Evolutionary conservation across 2,888 invertebrate genomes (phyloP).

Genomic region (Balanococcus diminutus): DNA sequence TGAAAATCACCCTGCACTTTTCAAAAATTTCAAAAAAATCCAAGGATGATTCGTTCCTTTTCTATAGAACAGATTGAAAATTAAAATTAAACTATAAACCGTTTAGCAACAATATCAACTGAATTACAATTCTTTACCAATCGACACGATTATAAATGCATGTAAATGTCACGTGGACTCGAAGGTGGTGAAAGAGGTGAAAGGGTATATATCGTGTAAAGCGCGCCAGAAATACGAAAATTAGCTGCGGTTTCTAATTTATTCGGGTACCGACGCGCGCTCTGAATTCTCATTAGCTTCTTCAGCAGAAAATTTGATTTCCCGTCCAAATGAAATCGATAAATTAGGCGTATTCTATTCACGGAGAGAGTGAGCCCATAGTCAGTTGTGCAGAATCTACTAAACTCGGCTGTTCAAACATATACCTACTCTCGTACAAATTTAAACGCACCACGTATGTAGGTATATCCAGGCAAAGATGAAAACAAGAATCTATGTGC

Average conservation of each 20-base stretch:
- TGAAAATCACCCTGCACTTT: no score
- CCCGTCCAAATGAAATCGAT: not conserved
- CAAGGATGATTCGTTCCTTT: no score
- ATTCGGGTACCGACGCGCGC: not conserved
- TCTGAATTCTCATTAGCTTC: not conserved
- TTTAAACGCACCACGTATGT: no score
- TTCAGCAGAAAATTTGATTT: conserved; percentile 11
- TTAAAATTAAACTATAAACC: not conserved
- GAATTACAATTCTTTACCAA: not conserved
- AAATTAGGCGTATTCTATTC: not conserved
- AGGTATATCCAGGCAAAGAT: not conserved
- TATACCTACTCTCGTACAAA: no score
- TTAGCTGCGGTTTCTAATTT: conserved; percentile 20
- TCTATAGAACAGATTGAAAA: no score
- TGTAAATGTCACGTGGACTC: not conserved
- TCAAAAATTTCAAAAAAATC: no score
- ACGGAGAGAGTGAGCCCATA: not conserved
- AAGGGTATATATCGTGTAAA: not conserved
- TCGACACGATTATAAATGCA: not conserved
- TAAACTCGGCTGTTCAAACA: no score
- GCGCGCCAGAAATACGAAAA: not conserved
- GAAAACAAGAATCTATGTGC: no score
- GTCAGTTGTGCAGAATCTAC: no score
- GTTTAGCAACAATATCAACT: not conserved
- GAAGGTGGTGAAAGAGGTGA: no score